Conservation (phyloP, 1,140 invertebrate species). For the Drosophila burlai region DNA sequence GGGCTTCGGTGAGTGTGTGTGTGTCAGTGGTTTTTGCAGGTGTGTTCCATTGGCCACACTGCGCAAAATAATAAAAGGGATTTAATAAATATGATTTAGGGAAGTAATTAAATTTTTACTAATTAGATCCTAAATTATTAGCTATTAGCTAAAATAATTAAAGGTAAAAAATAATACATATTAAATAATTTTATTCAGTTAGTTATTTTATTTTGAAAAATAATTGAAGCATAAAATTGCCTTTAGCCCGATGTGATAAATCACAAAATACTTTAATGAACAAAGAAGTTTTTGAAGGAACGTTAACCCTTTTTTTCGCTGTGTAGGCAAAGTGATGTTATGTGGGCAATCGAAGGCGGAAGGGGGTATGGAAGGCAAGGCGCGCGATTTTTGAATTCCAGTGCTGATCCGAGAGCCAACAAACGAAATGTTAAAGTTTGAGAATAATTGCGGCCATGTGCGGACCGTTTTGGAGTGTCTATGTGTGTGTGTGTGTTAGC, state of each 20-base stretch:
- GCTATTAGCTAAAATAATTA: too few species aligned
- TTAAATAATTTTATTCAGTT: too few species aligned
- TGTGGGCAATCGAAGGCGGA: constrained; percentile 3
- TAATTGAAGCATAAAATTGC: too few species aligned
- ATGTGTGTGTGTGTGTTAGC: constrained; percentile 11
- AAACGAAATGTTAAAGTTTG: constrained; percentile 78
- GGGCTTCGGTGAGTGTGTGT: constrained; percentile 3
- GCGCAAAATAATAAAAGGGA: neutral
- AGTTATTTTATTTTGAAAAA: too few species aligned
- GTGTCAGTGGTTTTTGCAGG: constrained; percentile 37
- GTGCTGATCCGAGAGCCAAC: constrained; percentile 66
- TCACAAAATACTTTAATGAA: too few species aligned
- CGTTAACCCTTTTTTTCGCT: neutral
- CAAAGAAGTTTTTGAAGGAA: too few species aligned
- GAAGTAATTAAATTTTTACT: neutral
- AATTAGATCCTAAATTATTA: neutral
- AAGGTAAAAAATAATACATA: too few species aligned
- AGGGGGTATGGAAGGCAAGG: constrained; percentile 4
- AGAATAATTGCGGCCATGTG: constrained; percentile 74
- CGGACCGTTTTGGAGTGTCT: constrained; percentile 31
- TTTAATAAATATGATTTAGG: neutral
- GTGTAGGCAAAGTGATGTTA: constrained; percentile 20
- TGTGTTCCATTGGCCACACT: constrained; percentile 48
- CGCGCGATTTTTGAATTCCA: constrained; percentile 77
- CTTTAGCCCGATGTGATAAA: too few species aligned